Base-by-base conservation (phyloP, 2,113 vertebrate species). In the Barbus barbus region DNA sequence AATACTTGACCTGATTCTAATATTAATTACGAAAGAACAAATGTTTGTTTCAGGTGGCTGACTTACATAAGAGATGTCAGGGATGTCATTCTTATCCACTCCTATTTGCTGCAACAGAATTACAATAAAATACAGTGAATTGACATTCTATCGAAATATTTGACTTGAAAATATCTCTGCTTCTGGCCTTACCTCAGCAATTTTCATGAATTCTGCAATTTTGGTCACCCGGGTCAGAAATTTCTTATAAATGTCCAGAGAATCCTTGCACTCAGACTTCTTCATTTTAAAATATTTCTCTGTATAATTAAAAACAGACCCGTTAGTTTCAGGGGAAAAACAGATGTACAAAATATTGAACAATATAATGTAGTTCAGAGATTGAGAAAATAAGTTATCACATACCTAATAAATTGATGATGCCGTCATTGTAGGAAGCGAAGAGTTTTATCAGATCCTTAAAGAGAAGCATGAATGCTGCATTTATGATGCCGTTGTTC, bases 211-310 rank as follows among this genome's bases (percentile, higher is more conserved):
- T 90, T 99, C 98, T 74, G 97, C 97, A 24, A 99, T 98, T 89
- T 98, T 96, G 16, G 98, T 99, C 95, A 99, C 98, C 91, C 98
- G 95, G 84, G 97, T 99, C 87, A 99, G 92, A 93, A 99, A 99
- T 89, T 96, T 95, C 91, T 99, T 99, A 92, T 99, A 99, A 93
- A 99, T 99, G 94, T 99, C 98, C 92, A 99, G 92, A 63, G 96
- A 97, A 81, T 99, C 98, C 95, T 99, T 99, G 92, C 98, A 99
- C 51, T 99, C 98, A 58, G 95, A 96, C 91, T 98, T 99, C 93
- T 99, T 99, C 98, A 99, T 99, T 94, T 99, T 98, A 94, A 99
- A 99, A 92, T 98, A 99, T 92, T 99, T 99, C 95, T 99, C 98
- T 99, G 53, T 90, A 85, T 93, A 85, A 85, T 63, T 72, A 71